Percentiles rank a stretch among this genome's conserved stretches.
Evolutionary conservation across 30 jellyfish, hydroid and myxozoan genomes (phyloP).

Genomic region (Aurelia sp.): DNA sequence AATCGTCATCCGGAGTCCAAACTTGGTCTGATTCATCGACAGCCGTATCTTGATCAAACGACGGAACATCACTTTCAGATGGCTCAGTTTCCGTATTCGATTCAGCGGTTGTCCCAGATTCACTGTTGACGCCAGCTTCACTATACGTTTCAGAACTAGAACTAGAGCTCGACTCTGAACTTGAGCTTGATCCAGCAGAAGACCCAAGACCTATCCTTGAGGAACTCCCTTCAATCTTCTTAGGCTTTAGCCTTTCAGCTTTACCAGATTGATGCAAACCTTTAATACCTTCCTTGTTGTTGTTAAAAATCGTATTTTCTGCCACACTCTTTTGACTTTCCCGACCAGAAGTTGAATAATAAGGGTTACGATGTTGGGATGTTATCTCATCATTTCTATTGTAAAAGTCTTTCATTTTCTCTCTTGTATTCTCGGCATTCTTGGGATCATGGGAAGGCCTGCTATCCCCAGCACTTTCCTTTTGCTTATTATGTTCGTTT

Average conservation of each 20-base stretch:
- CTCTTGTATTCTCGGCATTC: conserved; percentile 32
- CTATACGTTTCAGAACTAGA: conserved; percentile 3
- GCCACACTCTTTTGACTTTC: no score
- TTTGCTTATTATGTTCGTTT: conserved; percentile 8
- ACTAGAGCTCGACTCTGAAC: conserved; percentile 2
- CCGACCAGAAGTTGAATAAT: no score
- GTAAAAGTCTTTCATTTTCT: conserved; percentile 29
- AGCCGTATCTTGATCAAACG: background rate
- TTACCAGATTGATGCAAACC: no score
- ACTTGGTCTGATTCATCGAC: background rate
- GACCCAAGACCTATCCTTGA: conserved; percentile 1
- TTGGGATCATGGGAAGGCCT: conserved; percentile 9
- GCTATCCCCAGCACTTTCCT: background rate
- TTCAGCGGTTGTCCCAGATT: background rate
- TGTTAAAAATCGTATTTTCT: no score
- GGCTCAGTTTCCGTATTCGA: background rate
- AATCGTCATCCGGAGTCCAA: conserved; percentile 9
- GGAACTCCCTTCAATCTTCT: conserved; percentile 2
- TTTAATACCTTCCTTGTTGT: no score
- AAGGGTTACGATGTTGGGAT: no score
- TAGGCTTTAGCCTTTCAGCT: no score
- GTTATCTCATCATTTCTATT: conserved; percentile 18
- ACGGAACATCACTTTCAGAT: no score
- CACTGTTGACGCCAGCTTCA: conserved; percentile 1
- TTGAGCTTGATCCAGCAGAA: conserved; percentile 1